Evolutionary conservation across 2,888 invertebrate genomes (phyloP), one percentile per base, ranked within the genome.

Genomic region (Allophyes oxyacanthae): DNA sequence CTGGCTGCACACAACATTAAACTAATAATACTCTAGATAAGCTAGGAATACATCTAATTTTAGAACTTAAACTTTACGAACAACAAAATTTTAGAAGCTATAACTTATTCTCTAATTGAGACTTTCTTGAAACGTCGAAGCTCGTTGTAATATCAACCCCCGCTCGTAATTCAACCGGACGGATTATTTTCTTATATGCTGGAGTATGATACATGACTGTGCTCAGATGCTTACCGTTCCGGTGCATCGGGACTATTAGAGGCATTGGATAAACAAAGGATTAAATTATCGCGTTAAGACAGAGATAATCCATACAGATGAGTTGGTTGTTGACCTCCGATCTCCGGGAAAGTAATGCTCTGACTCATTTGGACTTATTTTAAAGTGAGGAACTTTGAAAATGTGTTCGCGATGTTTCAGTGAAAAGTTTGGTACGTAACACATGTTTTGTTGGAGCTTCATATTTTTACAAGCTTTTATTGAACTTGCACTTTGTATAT

Each of bases 261-360:
- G 84, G 87, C 90, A 84, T 89, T 90, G 90, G 86, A 90, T 92
- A 92, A 92, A 92, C 92, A 92, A 89, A 89, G 88, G 92, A 92
- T 92, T 91, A 92, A 91, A 90, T 91, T 89, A 91, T 90, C 89
- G 89, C 86, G 86, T 87, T 88, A 90, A 91, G 89, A 89, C 88
- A 72, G 88, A 87, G 90, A 89, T 92, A 90, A 92, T 91, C 92
- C 91, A 84, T 85, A 86, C 90, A 91, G 89, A 90, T 90, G 90
- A 89, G 89, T 77, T 90, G 91, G 91, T 90, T 90, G 90, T 90
- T 90, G 88, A 91, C 92, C 91, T 91, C 87, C 85, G 86, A 83
- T 85, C 85, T 83, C 64, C 64, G 70, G 68, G 76, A 78, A 79
- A 81, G 77, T 76, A 75, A 72, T 62, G 60, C 58, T 64, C 73